phyloP scores from a whole-genome alignment of 2,113 vertebrate species.

The Sander vitreus region DNA sequence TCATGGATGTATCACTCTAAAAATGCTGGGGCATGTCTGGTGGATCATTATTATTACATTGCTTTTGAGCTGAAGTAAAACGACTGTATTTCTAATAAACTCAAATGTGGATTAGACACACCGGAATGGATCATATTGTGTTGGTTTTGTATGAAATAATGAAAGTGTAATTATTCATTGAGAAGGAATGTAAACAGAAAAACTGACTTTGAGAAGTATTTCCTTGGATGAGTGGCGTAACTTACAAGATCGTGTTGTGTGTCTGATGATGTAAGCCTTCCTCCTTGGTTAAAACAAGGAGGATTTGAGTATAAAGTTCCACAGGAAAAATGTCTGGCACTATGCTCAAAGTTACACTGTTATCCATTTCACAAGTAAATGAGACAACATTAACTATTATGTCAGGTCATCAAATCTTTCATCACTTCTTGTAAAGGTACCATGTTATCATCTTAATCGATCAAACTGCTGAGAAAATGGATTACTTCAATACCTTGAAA shows the following conservation, averaged over 20 bases:
- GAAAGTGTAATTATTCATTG: conserved; percentile 65
- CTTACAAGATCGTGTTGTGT: conserved; percentile 35
- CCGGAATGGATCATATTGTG: conserved; percentile 66
- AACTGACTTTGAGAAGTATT: conserved; percentile 73
- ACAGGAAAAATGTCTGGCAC: background rate
- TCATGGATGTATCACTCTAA: conserved; percentile 79
- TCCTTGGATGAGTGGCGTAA: conserved; percentile 45
- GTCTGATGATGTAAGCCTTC: conserved; percentile 33
- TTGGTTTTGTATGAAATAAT: conserved; percentile 71
- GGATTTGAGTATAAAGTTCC: conserved; percentile 18
- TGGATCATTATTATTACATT: conserved; percentile 75
- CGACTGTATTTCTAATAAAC: conserved; percentile 74
- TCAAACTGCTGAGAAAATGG: conserved; percentile 43
- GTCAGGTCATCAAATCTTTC: conserved; percentile 43
- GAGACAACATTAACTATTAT: conserved; percentile 37
- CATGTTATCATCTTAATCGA: conserved; percentile 46
- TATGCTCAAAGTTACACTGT: conserved; percentile 10
- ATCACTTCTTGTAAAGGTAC: conserved; percentile 41
- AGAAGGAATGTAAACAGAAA: conserved; percentile 69
- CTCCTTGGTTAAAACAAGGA: conserved; percentile 2
- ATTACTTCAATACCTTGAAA: background rate
- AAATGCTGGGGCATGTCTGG: conserved; percentile 73
- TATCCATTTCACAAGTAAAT: conserved; percentile 44
- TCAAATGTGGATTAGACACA: conserved; percentile 77
- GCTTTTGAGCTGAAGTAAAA: conserved; percentile 68